phyloP scores from a whole-genome alignment of 2,797 vertebrate genomes.

The Pseudochirops cupreus region DNA sequence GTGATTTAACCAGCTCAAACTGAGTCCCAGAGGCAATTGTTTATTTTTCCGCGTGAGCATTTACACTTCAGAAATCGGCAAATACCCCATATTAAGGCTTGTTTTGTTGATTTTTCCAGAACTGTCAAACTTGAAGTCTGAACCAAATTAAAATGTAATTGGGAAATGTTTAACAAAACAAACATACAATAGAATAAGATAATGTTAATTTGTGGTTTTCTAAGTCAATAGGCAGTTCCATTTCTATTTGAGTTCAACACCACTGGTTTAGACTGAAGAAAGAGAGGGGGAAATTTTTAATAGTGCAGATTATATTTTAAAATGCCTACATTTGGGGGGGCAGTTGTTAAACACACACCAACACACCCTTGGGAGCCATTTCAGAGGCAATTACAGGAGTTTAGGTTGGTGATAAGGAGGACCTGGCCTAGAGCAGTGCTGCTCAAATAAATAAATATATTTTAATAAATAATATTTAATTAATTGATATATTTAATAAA shows the following conservation, averaged over 20 bases:
- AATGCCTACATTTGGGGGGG: no score
- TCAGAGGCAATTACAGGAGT: no score
- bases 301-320: background rate
- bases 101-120: background rate
- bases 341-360: background rate
- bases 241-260: background rate
- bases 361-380: background rate
- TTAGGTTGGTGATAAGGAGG: no score
- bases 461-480: no score
- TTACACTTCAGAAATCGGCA: no score
- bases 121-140: no score
- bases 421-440: no score
- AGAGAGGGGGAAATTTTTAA: background rate
- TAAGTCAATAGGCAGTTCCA: background rate
- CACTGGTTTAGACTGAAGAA: background rate
- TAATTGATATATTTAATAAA: no score
- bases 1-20: background rate
- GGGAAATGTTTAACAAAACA: background rate
- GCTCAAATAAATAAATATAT: no score
- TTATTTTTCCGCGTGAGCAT: background rate
- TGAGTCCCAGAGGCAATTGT: rapidly evolving
- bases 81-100: background rate
- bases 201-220: background rate
- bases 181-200: background rate
- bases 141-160: background rate